Evolutionary conservation across 1,140 invertebrate genomes (phyloP).

Genomic region (Pristionchus pacificus): DNA sequence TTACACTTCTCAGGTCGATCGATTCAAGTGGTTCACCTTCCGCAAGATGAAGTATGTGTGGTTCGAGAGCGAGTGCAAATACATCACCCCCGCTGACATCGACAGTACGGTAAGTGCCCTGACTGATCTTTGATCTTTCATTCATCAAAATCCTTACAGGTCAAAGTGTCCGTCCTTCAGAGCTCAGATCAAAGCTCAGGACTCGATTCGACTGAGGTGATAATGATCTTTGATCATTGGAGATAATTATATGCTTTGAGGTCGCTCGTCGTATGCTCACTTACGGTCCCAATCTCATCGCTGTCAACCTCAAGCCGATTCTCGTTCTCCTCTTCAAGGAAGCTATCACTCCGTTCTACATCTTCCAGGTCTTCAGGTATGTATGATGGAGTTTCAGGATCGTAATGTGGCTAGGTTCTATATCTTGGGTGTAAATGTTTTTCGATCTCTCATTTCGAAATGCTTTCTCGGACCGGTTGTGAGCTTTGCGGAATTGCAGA

Average conservation of each 20-base stretch:
- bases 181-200: not conserved
- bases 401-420: too few species aligned
- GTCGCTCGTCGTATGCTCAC: slow-evolving; percentile 25
- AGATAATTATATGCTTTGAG: slow-evolving; percentile 9
- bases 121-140: not conserved
- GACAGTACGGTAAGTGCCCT: slow-evolving; percentile 16
- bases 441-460: too few species aligned
- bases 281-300: slow-evolving; percentile 50
- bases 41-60: slow-evolving; percentile 27
- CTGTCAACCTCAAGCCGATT: slow-evolving; percentile 53
- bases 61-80: slow-evolving; percentile 8
- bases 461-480: too few species aligned
- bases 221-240: too few species aligned
- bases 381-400: too few species aligned
- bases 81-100: slow-evolving; percentile 21
- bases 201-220: not conserved
- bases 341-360: slow-evolving; percentile 83
- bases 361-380: slow-evolving; percentile 80
- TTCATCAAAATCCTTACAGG: not conserved
- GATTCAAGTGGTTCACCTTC: slow-evolving; percentile 21
- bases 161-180: slow-evolving; percentile 11
- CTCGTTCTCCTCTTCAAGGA: slow-evolving; percentile 56
- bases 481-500: too few species aligned
- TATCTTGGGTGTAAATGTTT: too few species aligned
- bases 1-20: not conserved